Percentiles rank a stretch among this genome's conserved stretches.
Conservation (phyloP, 1,140 invertebrate genomes). For the Hypsibius dujardini region DNA sequence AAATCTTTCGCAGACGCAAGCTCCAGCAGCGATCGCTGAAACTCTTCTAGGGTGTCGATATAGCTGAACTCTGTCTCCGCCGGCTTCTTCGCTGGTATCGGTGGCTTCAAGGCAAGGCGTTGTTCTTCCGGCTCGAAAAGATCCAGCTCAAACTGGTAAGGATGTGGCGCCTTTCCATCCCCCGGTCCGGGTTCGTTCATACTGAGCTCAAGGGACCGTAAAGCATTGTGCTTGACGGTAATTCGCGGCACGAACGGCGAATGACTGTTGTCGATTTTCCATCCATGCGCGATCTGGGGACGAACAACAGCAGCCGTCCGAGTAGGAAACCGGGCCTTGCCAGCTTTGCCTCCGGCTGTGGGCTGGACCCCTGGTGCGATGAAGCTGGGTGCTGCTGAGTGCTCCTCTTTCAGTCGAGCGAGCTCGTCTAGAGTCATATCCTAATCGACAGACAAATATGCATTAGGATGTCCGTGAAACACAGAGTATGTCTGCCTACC, state of each 20-base stretch:
- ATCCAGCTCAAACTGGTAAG: slow-evolving; percentile 70
- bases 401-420: slow-evolving; percentile 12
- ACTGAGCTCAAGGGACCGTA: slow-evolving; percentile 56
- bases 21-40: slow-evolving; percentile 47
- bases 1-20: slow-evolving; percentile 50
- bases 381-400: neutral
- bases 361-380: too few species aligned
- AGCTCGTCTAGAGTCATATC: slow-evolving; percentile 11
- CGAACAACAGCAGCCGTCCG: neutral
- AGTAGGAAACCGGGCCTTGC: too few species aligned
- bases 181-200: slow-evolving; percentile 46
- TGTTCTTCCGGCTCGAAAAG: slow-evolving; percentile 29
- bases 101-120: slow-evolving; percentile 24
- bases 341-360: too few species aligned
- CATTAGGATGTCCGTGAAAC: neutral
- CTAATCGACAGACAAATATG: neutral
- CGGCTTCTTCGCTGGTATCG: slow-evolving; percentile 33
- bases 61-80: slow-evolving; percentile 47
- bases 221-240: slow-evolving; percentile 65
- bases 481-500: too few species aligned
- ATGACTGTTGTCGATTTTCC: slow-evolving; percentile 55
- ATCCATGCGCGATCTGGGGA: neutral
- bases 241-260: slow-evolving; percentile 62
- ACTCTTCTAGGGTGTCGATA: slow-evolving; percentile 45
- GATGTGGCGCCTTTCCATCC: slow-evolving; percentile 45